These are phyloP conservation scores for Ginglymostoma cirratum DNA, from an alignment of 2,113 vertebrate species.

Conservation along the genomic window DNA sequence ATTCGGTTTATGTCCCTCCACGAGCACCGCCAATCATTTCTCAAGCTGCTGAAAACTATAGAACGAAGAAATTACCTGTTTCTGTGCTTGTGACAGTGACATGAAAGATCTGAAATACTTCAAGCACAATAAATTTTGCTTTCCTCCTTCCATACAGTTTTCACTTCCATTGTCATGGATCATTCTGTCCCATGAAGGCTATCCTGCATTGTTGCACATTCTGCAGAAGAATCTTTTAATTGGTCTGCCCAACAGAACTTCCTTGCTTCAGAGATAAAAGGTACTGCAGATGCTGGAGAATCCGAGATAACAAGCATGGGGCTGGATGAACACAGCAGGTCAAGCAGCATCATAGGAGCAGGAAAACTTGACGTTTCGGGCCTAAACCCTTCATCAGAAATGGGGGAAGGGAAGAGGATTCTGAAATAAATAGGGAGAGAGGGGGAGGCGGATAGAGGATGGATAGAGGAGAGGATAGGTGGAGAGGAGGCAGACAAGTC, in stretches of 20 bases:
- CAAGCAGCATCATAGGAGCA: no score
- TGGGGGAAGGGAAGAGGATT: no score
- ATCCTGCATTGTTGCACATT: not conserved
- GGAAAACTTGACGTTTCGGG: no score
- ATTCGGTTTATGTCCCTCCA: not conserved
- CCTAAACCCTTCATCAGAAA: no score
- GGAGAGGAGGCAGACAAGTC: no score
- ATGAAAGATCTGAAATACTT: not conserved
- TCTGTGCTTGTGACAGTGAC: not conserved
- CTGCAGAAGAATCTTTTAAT: not conserved
- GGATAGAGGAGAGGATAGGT: no score
- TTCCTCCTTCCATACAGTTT: not conserved
- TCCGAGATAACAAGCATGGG: no score
- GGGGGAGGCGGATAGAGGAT: no score
- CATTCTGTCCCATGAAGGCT: not conserved
- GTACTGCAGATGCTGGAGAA: no score
- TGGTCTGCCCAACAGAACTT: not conserved
- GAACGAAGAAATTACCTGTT: not conserved
- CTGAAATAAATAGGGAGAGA: no score
- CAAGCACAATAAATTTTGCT: not conserved
- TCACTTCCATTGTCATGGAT: not conserved
- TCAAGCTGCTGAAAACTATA: not conserved
- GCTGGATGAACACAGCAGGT: no score
- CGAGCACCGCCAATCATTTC: not conserved
- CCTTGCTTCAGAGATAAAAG: no score